These are phyloP conservation scores for Drosophila kurseongensis DNA, from an alignment of 1,140 invertebrate species.

Conservation along the genomic window DNA sequence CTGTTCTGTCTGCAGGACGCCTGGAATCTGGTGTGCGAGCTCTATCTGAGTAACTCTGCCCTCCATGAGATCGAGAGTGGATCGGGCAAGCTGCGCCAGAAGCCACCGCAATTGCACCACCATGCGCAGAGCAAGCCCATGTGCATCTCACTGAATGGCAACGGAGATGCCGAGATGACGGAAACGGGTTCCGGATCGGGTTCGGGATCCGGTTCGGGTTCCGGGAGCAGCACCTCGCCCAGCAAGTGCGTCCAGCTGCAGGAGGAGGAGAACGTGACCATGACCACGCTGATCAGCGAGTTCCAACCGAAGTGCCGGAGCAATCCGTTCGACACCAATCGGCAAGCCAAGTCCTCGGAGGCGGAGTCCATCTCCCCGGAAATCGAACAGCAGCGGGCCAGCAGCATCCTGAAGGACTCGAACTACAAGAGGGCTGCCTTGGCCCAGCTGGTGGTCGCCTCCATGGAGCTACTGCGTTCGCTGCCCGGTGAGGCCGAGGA, in stretches of 20 bases:
- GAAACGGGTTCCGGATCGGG: conserved; percentile 34
- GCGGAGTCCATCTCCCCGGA: conserved; percentile 88
- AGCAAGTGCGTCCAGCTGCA: conserved; percentile 71
- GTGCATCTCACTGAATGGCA: conserved; percentile 68
- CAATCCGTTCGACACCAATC: conserved; percentile 86
- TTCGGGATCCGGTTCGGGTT: conserved; percentile 27
- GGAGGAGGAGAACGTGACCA: conserved; percentile 84
- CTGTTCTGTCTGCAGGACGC: conserved; percentile 87
- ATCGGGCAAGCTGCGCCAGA: conserved; percentile 44
- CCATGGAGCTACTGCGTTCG: conserved; percentile 79
- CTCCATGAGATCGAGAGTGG: conserved; percentile 85
- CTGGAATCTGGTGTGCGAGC: conserved; percentile 86
- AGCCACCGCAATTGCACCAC: conserved; percentile 27
- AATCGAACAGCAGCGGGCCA: conserved; percentile 90
- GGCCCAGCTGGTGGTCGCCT: conserved; percentile 81
- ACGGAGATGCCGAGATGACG: conserved; percentile 36
- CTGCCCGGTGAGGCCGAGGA: conserved; percentile 80
- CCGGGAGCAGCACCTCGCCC: conserved; percentile 57
- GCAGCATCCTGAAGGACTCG: conserved; percentile 90
- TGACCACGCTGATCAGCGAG: conserved; percentile 85
- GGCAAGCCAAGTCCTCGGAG: conserved; percentile 85
- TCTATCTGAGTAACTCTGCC: conserved; percentile 85
- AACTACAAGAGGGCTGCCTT: conserved; percentile 82
- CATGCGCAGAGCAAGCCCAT: conserved; percentile 56
- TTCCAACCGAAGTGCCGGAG: conserved; percentile 86